These are phyloP conservation scores for Volucella inflata DNA, from an alignment of 2,888 invertebrate species.

Conservation along the genomic window DNA sequence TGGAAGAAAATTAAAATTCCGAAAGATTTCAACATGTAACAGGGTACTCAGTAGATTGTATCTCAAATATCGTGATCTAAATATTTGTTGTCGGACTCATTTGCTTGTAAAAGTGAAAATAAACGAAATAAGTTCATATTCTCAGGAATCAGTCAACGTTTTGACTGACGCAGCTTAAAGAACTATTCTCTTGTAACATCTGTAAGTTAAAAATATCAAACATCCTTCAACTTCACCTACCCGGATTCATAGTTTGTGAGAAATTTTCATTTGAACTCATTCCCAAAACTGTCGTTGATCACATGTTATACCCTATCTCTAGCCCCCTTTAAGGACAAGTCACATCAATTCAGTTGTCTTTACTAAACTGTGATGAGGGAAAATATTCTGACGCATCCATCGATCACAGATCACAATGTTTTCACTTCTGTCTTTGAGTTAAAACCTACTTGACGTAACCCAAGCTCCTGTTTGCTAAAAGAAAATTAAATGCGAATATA, in stretches of 20 bases:
- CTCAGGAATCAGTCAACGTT: no score
- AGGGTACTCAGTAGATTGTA: no score
- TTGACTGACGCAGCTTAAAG: background rate
- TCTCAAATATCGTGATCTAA: no score
- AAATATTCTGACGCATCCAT: constrained; percentile 64
- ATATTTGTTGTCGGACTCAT: no score
- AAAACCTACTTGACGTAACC: constrained; percentile 67
- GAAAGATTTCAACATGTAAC: no score
- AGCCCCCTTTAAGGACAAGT: constrained; percentile 41
- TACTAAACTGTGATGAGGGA: constrained; percentile 36
- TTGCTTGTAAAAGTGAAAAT: no score
- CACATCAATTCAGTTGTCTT: constrained; percentile 58
- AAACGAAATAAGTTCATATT: no score
- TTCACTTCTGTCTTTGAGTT: constrained; percentile 64
- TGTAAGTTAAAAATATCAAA: background rate
- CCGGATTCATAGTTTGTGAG: constrained; percentile 11
- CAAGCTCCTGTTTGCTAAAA: constrained; percentile 45
- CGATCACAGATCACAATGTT: constrained; percentile 67
- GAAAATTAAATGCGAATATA: constrained; percentile 16
- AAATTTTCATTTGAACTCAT: background rate
- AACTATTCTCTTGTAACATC: background rate
- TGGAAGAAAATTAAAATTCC: no score
- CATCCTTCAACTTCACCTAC: background rate
- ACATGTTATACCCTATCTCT: constrained; percentile 27
- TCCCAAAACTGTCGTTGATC: constrained; percentile 32